Evolutionary conservation across 2,113 vertebrate species (phyloP), one percentile per base, ranked within the genome.

Genomic region (Gasterosteus aculeatus): DNA sequence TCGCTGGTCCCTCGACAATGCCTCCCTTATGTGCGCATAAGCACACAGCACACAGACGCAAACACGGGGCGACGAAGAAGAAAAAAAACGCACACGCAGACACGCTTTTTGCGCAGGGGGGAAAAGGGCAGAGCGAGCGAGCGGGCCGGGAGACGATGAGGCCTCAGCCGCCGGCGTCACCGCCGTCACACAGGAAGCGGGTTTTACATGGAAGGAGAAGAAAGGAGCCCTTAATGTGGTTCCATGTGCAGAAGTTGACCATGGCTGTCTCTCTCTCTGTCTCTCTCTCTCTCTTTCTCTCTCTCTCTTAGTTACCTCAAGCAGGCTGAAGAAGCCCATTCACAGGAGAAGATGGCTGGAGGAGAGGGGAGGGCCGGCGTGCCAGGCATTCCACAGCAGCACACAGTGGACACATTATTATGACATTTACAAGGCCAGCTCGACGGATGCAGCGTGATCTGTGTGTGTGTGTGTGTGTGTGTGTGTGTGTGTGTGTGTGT

Each of bases 361-460:
- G 88, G 84, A 91, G 88, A 87, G 76, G 83, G 83, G 87, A 90
- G 84, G 64, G 79, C 76, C 87, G 63, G 89, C 88, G 83, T 94
- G 89, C 91, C 88, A 83, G 72, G 79, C 91, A 94, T 95, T 93
- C 92, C 88, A 87, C 81, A 83, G 81, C 75, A 87, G 81, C 75
- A 87, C 88, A 94, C 90, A 93, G 91, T 90, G 88, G 90, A 90
- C 81, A 92, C 91, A 92, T 93, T 93, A 93, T 93, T 91, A 92
- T 93, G 90, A 91, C 90, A 92, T 84, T 90, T 89, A 86, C 88
- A 91, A 87, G 85, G 82, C 88, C 83, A 29, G 85, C 68, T 77
- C 73, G 80, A 89, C 69, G 69, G 85, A 88, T 83, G 76, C 82
- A 84, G 84, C 63, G 33, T 88, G 82, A 88, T 88, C 51, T 59